A percentile compares a stretch with the other conserved stretches of the same genome.
Conservation (phyloP, 2,797 vertebrate genomes). For the Rhinatrema bivittatum region DNA sequence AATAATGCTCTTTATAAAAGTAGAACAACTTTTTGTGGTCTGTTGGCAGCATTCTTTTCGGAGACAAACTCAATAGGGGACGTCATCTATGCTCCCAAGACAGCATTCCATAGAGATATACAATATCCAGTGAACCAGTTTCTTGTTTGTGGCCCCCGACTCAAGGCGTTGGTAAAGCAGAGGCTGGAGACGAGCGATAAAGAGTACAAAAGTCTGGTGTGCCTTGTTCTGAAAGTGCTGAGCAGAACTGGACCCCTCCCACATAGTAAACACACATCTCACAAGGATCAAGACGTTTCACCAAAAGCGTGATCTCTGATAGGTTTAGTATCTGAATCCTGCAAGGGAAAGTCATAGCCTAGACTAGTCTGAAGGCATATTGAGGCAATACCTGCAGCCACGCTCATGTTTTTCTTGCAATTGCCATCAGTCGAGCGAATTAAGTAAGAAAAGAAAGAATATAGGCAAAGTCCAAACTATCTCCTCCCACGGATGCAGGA, state of each 20-base stretch:
- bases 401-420: slow-evolving; percentile 35
- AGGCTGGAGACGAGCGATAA: background rate
- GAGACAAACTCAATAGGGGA: background rate
- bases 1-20: too few species aligned
- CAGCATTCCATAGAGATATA: too few species aligned
- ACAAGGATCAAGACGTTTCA: slow-evolving; percentile 41
- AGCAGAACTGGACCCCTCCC: slow-evolving; percentile 14
- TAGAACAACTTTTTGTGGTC: too few species aligned
- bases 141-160: background rate
- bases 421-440: slow-evolving; percentile 48
- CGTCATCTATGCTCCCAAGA: background rate
- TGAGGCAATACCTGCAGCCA: slow-evolving; percentile 37
- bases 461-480: slow-evolving; percentile 2
- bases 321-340: slow-evolving; percentile 33
- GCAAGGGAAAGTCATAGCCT: slow-evolving; percentile 36
- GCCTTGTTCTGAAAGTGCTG: slow-evolving; percentile 13
- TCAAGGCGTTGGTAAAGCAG: background rate
- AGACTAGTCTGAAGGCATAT: slow-evolving; percentile 35
- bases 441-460: slow-evolving; percentile 31
- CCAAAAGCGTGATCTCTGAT: slow-evolving; percentile 38
- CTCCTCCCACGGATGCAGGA: slow-evolving; percentile 15
- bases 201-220: slow-evolving; percentile 1
- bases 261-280: slow-evolving; percentile 15
- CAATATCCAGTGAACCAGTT: too few species aligned
- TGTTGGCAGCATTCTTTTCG: too few species aligned